Evolutionary conservation across 1,140 invertebrate genomes (phyloP).

Genomic region (Diorhabda carinulata): DNA sequence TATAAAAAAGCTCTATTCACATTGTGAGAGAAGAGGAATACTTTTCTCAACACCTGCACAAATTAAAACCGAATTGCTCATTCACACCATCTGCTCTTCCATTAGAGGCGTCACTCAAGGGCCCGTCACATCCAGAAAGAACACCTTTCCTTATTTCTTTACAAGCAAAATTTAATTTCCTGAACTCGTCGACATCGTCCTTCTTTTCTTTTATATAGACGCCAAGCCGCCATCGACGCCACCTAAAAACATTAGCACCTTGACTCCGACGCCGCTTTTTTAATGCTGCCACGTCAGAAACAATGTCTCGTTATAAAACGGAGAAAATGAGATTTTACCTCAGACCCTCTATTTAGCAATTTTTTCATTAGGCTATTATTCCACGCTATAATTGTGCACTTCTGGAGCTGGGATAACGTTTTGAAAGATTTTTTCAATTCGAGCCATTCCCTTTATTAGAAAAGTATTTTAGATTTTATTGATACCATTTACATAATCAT

Average conservation of each 20-base stretch:
- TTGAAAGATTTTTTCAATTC: background rate
- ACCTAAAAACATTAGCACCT: constrained; percentile 49
- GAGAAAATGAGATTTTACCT: constrained; percentile 37
- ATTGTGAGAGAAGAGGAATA: constrained; percentile 14
- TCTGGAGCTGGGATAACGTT: background rate
- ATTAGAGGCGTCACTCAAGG: constrained; percentile 45
- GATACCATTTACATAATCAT: background rate
- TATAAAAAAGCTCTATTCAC: constrained; percentile 20
- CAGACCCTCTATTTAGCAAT: constrained; percentile 20
- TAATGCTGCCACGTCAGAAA: constrained; percentile 41
- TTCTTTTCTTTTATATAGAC: constrained; percentile 37
- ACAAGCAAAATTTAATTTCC: constrained; percentile 50
- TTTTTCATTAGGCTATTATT: constrained; percentile 27
- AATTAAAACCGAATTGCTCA: constrained; percentile 49
- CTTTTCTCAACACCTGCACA: constrained; percentile 44
- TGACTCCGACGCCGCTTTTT: constrained; percentile 36
- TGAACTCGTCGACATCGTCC: constrained; percentile 35
- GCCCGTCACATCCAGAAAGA: constrained; percentile 44
- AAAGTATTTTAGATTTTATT: background rate
- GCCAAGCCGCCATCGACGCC: constrained; percentile 26
- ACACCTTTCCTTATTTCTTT: constrained; percentile 48
- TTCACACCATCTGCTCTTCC: constrained; percentile 49
- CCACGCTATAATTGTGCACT: constrained; percentile 8
- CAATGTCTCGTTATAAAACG: constrained; percentile 40
- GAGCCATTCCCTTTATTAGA: background rate